Percentiles rank a stretch among this genome's conserved stretches.
Conservation (phyloP, 2,888 invertebrate species). For the Gymnoscelis rufifasciata region DNA sequence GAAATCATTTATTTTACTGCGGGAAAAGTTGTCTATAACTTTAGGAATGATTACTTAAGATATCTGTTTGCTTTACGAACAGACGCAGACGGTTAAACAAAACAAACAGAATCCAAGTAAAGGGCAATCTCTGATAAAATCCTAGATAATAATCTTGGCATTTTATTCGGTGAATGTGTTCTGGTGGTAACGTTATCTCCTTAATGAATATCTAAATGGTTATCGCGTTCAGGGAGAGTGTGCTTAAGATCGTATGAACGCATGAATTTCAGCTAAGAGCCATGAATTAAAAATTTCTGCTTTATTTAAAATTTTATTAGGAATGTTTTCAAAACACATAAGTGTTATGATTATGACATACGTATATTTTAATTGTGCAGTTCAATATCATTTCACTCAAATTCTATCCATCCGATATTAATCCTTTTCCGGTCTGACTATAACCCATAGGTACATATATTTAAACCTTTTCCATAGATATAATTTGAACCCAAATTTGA, state of each 20-base stretch:
- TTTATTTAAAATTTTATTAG: too few relatives aligned
- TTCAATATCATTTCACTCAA: background rate
- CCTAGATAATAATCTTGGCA: constrained; percentile 26
- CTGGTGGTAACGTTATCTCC: constrained; percentile 22
- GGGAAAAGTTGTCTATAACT: too few relatives aligned
- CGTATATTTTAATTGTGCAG: too few relatives aligned
- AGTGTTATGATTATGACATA: too few relatives aligned
- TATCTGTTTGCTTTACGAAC: too few relatives aligned
- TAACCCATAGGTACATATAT: background rate
- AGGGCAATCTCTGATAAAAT: constrained; percentile 5
- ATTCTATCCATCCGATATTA: background rate
- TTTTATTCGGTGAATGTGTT: constrained; percentile 27
- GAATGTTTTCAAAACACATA: too few relatives aligned
- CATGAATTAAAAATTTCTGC: too few relatives aligned
- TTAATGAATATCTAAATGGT: constrained; percentile 26
- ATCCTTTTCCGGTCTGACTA: background rate
- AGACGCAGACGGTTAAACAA: background rate
- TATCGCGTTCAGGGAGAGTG: constrained; percentile 20
- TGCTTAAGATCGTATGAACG: constrained; percentile 1
- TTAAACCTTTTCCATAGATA: background rate
- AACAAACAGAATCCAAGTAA: background rate
- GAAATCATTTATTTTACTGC: too few relatives aligned
- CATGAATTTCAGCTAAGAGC: too few relatives aligned
- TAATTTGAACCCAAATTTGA: background rate
- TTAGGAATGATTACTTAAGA: too few relatives aligned